Conservation (phyloP, 1,140 invertebrate species). For the Cherax destructor region DNA sequence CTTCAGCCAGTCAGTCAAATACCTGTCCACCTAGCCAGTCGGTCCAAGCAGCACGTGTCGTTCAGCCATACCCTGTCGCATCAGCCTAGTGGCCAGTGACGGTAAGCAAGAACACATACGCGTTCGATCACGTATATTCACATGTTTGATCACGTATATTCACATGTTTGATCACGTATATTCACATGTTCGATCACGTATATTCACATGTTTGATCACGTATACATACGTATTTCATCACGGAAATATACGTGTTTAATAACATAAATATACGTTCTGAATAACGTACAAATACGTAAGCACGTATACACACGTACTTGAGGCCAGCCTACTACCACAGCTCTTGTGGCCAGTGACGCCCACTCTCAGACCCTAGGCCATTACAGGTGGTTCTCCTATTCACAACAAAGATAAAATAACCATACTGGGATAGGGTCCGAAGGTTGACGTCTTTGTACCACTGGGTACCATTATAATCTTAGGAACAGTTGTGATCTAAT, state of each 20-base stretch:
- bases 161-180: too few relatives aligned
- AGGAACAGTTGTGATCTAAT: slow-evolving; percentile 43
- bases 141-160: too few relatives aligned
- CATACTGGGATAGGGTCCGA: background rate
- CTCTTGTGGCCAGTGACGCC: background rate
- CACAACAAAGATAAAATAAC: slow-evolving; percentile 31
- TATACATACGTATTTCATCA: too few relatives aligned
- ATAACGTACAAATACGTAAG: too few relatives aligned
- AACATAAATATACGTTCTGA: too few relatives aligned
- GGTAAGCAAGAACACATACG: background rate
- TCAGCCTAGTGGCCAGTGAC: slow-evolving; percentile 24
- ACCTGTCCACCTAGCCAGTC: slow-evolving; percentile 5
- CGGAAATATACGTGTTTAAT: too few relatives aligned
- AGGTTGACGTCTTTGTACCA: background rate
- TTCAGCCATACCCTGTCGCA: slow-evolving; percentile 55
- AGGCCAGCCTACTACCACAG: slow-evolving; percentile 15
- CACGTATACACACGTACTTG: background rate
- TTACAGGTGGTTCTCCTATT: background rate
- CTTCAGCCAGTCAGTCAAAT: slow-evolving; percentile 6
- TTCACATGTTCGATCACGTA: too few relatives aligned
- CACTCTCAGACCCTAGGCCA: background rate
- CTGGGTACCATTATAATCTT: slow-evolving; percentile 20
- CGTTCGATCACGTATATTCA: too few relatives aligned
- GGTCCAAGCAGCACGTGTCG: slow-evolving; percentile 28
- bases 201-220: too few relatives aligned